phyloP scores from a whole-genome alignment of 2,797 vertebrate species.

The Epinephelus malabaricus region DNA sequence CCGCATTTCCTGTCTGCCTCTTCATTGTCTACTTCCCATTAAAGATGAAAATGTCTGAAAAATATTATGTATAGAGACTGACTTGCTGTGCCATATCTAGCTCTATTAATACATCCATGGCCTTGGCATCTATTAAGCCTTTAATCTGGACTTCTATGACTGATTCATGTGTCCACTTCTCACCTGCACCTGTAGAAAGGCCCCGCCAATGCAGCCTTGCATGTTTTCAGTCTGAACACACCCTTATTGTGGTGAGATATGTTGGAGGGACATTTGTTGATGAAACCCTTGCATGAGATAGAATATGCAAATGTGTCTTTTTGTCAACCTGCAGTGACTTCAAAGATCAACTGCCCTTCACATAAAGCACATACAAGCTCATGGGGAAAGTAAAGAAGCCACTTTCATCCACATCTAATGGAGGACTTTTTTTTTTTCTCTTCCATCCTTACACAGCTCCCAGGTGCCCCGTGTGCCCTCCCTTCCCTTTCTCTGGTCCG shows the following conservation, averaged over 20 bases:
- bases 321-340: constrained; percentile 35
- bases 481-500: constrained; percentile 83
- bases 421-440: constrained; percentile 51
- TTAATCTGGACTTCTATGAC: not conserved
- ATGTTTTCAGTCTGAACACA: not conserved
- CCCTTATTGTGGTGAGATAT: not conserved
- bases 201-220: not conserved
- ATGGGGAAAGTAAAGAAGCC: constrained; percentile 56
- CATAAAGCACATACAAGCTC: constrained; percentile 33
- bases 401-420: constrained; percentile 70
- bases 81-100: not conserved
- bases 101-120: not conserved
- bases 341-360: constrained; percentile 41
- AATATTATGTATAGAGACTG: not conserved
- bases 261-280: not conserved
- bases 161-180: not conserved
- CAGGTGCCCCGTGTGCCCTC: constrained; percentile 77
- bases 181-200: not conserved
- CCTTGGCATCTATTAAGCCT: not conserved
- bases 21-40: not conserved
- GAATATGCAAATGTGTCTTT: constrained; percentile 31
- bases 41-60: not conserved
- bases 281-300: not conserved
- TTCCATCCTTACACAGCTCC: constrained; percentile 80
- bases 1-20: not conserved